phyloP scores from a whole-genome alignment of 2,888 invertebrate species.

The Masnerella sp. region DNA sequence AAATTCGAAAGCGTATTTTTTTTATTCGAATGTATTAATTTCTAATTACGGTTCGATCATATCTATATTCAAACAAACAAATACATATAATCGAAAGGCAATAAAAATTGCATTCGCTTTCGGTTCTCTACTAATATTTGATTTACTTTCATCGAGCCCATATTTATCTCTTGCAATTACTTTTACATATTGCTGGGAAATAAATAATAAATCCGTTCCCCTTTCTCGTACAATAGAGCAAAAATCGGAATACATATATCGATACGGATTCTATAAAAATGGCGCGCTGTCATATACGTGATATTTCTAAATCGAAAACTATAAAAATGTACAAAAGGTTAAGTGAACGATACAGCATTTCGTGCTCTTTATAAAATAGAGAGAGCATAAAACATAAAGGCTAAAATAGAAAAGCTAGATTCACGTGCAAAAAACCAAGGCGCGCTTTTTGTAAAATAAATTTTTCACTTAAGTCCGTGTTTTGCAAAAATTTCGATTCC shows the following conservation, averaged over 20 bases:
- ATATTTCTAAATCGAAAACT: conserved; percentile 21
- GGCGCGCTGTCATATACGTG: not conserved
- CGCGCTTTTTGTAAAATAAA: conserved; percentile 7
- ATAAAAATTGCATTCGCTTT: too few species aligned
- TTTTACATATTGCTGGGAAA: not conserved
- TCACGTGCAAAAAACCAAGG: not conserved
- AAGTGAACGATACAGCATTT: conserved; percentile 11
- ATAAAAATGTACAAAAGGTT: conserved; percentile 29
- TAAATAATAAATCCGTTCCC: conserved; percentile 3
- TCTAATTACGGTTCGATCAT: too few species aligned
- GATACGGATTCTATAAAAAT: conserved; percentile 9
- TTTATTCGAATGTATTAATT: too few species aligned
- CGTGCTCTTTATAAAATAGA: conserved; percentile 15
- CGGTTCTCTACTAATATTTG: too few species aligned
- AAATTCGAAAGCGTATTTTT: too few species aligned
- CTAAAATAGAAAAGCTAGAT: conserved; percentile 14
- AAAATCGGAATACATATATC: conserved; percentile 11
- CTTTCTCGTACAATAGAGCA: not conserved
- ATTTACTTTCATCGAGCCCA: too few species aligned
- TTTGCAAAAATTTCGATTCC: not conserved
- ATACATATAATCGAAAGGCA: too few species aligned
- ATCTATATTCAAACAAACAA: too few species aligned
- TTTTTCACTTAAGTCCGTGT: not conserved
- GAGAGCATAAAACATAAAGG: conserved; percentile 15
- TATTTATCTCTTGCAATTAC: not conserved